Base-by-base conservation (phyloP, 2,113 vertebrate genomes). In the Mungos mungo region DNA sequence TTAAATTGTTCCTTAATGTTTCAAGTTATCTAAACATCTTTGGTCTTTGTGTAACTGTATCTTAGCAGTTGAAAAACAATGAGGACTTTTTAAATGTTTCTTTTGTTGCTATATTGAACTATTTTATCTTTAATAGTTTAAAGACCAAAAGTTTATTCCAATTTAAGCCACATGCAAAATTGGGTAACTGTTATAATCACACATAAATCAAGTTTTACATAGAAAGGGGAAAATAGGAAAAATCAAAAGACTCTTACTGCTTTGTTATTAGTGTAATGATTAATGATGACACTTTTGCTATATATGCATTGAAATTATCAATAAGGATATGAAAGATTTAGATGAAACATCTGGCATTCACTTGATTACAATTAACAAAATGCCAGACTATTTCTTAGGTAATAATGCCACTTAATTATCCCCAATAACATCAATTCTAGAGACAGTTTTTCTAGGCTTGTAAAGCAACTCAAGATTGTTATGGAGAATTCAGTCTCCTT, bases 111-210 rank as follows among this genome's bases (percentile, higher is more conserved):
- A 12, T 12, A 23, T n/a, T 93, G 50, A 90, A 4, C 14, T 63
- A 14, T 54, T 92, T 54, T 69, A 57, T 97, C 45, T 45, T 27
- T 91, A 82, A 74, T 0, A 69, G 66, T 76, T 54, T 60, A 10
- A 76, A 76, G 4, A 86, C 19, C 25, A 77, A 35, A 41, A 63
- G 7, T 19, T 74, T 79, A n/a, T 82, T 93, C 2, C 47, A 19
- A 85, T 91, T 95, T 90, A 96, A 92, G 9, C 25, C 69, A 3
- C 50, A 66, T 23, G 21, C 18, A 92, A 93, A 94, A 31, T 16
- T 92, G 41, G 1, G 35, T 84, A 16, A 45, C 33, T 79, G 14
- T 60, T 85, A 54, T 19, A 77, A 81, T 68, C 7, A 60, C 3
- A 52, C 23, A 60, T 8, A 81, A n/a, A 81, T 91, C 21, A 93